Evolutionary conservation across 2,797 vertebrate species (phyloP).

Genomic region (Dromococcyx pavoninus): DNA sequence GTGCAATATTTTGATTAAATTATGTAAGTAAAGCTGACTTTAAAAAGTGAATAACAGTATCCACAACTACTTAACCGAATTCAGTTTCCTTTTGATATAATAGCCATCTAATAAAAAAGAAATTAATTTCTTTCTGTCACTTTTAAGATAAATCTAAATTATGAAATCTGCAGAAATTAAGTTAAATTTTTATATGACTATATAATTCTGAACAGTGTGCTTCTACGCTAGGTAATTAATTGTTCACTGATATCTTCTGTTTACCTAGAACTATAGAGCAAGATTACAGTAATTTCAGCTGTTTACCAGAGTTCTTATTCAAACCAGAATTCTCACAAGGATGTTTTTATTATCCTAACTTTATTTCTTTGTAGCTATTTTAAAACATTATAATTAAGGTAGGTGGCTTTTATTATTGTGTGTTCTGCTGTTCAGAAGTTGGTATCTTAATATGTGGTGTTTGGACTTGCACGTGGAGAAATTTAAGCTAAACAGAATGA

Average conservation of each 20-base stretch:
- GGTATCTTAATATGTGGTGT: background rate
- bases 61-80: background rate
- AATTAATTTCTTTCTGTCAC: background rate
- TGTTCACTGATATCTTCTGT: background rate
- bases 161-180: background rate
- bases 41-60: background rate
- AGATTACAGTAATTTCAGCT: background rate
- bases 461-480: background rate
- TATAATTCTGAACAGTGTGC: background rate
- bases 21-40: background rate
- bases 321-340: background rate
- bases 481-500: background rate
- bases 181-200: background rate
- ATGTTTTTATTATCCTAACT: background rate
- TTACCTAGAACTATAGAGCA: background rate
- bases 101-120: background rate
- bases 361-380: background rate
- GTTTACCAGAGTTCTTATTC: background rate
- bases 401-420: background rate
- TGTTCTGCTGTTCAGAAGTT: background rate
- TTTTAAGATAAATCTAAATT: background rate
- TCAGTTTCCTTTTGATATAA: background rate
- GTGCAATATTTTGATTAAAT: background rate
- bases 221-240: background rate
- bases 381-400: background rate